phyloP scores from a whole-genome alignment of 92 coral and sea anemone species.

The Epizoanthus fatuus region DNA sequence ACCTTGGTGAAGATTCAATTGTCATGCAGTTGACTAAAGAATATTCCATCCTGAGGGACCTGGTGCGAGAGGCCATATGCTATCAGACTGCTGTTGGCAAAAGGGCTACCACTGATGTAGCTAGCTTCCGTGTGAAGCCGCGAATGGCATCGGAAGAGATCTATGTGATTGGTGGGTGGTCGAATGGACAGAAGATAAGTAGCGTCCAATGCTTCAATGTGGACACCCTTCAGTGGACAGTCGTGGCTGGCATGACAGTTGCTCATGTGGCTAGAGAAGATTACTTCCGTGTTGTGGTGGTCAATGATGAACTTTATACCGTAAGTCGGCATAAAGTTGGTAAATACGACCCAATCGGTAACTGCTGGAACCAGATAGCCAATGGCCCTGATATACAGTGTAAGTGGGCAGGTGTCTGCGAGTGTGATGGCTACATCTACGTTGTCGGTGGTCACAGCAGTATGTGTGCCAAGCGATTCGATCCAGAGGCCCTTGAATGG shows the following conservation, averaged over 20 bases:
- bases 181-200: conserved; percentile 98
- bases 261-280: conserved; percentile 99
- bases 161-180: conserved; percentile 99
- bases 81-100: conserved; percentile 83
- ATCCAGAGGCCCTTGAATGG: conserved; percentile 93
- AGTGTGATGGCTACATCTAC: conserved; percentile 91
- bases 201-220: conserved; percentile 99
- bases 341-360: conserved; percentile 96
- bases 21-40: conserved; percentile 79
- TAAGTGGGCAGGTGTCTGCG: conserved; percentile 99
- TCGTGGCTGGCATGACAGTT: conserved; percentile 96
- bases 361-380: conserved; percentile 95
- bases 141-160: conserved; percentile 99
- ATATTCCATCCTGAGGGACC: conserved; percentile 86
- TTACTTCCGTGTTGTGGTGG: conserved; percentile 95
- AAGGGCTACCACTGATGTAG: conserved; percentile 65
- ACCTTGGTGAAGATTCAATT: conserved; percentile 74
- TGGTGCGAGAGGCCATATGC: conserved; percentile 91
- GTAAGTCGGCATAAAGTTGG: conserved; percentile 99
- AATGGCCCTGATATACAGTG: conserved; percentile 99
- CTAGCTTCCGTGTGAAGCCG: conserved; percentile 94
- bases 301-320: conserved; percentile 94
- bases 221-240: conserved; percentile 97
- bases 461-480: conserved; percentile 97
- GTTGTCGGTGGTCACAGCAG: conserved; percentile 99